Percentiles rank a stretch among this genome's conserved stretches.
Evolutionary conservation across 2,888 invertebrate genomes (phyloP).

Genomic region (Hemaris fuciformis): DNA sequence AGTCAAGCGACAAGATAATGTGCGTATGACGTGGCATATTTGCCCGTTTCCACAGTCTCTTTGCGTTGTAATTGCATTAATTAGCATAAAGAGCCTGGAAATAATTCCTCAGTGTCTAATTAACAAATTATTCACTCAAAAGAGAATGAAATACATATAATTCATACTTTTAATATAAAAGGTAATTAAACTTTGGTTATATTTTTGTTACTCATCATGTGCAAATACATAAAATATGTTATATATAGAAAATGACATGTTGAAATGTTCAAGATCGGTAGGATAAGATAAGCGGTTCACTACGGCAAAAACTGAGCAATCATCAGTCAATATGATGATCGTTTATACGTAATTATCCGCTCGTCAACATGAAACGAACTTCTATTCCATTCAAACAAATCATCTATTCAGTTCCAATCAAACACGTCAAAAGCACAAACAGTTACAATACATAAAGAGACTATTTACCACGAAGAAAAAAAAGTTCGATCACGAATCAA

Average conservation of each 20-base stretch:
- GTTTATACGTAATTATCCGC: slow-evolving; percentile 16
- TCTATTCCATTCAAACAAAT: slow-evolving; percentile 14
- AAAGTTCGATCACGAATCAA: slow-evolving; percentile 54
- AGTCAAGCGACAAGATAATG: background rate
- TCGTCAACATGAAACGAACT: slow-evolving; percentile 5
- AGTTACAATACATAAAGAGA: slow-evolving; percentile 17
- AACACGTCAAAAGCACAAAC: slow-evolving; percentile 15
- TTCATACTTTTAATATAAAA: background rate
- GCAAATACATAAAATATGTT: background rate
- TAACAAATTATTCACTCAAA: background rate
- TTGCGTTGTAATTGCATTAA: background rate
- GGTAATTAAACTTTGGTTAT: too few species aligned
- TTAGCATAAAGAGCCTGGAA: background rate
- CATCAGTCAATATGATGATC: slow-evolving; percentile 6
- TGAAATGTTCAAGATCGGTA: background rate
- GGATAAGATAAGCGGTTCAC: background rate
- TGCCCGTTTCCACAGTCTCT: background rate
- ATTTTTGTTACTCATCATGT: background rate
- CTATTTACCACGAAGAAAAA: slow-evolving; percentile 26
- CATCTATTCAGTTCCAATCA: too few species aligned
- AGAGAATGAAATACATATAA: background rate
- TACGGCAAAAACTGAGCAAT: slow-evolving; percentile 2
- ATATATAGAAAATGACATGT: too few species aligned
- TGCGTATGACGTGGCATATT: background rate
- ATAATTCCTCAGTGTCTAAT: background rate